phyloP scores from a whole-genome alignment of 1,140 invertebrate genomes.

The Sinella curviseta region DNA sequence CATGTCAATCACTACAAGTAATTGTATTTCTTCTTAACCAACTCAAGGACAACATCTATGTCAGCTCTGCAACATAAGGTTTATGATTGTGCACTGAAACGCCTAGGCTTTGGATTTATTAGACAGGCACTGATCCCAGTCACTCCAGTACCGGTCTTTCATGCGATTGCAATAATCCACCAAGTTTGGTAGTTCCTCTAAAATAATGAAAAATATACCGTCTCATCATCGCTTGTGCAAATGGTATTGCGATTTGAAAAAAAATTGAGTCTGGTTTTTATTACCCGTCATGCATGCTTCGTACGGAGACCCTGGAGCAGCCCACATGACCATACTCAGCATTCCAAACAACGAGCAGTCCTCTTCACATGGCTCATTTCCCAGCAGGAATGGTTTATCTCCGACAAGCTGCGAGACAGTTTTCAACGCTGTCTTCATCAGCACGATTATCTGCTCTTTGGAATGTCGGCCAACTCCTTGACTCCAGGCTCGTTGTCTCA shows the following conservation, averaged over 20 bases:
- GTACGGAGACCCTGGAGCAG: slow-evolving; percentile 14
- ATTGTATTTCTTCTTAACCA: too few relatives aligned
- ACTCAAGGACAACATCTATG: too few relatives aligned
- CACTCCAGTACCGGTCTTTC: slow-evolving; percentile 53
- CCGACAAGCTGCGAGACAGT: not conserved
- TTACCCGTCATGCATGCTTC: not conserved
- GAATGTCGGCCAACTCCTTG: slow-evolving; percentile 22
- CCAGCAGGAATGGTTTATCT: not conserved
- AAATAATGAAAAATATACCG: too few relatives aligned
- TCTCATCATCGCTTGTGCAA: too few relatives aligned
- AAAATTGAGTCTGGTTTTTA: too few relatives aligned
- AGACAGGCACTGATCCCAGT: slow-evolving; percentile 52
- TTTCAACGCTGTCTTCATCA: not conserved
- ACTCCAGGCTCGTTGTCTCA: not conserved
- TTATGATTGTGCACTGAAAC: too few relatives aligned
- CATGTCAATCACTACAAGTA: too few relatives aligned
- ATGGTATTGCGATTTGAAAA: too few relatives aligned
- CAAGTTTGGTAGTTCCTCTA: slow-evolving; percentile 52
- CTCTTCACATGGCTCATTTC: slow-evolving; percentile 7
- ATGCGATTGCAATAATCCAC: slow-evolving; percentile 52
- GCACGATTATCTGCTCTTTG: not conserved
- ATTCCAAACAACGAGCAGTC: slow-evolving; percentile 18
- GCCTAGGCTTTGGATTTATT: too few relatives aligned
- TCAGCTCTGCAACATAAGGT: too few relatives aligned
- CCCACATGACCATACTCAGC: not conserved